Conservation (phyloP, 1,140 invertebrate species). For the Pogonomyrmex californicus region DNA sequence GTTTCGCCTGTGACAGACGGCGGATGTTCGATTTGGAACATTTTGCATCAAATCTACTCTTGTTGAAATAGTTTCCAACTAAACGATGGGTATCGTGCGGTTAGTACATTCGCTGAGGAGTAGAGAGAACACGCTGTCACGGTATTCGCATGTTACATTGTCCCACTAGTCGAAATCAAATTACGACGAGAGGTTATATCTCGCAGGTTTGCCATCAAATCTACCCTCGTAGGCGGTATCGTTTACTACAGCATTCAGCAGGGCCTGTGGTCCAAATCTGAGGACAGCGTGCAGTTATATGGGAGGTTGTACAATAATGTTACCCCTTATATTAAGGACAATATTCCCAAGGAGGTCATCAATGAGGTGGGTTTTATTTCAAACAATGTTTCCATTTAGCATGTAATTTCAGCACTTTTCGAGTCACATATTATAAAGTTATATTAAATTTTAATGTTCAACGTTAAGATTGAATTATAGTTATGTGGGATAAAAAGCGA, state of each 20-base stretch:
- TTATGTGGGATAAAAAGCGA: not conserved
- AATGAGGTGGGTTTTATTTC: conserved; percentile 73
- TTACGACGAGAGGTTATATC: conserved; percentile 62
- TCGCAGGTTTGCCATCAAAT: conserved; percentile 79
- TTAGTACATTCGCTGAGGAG: conserved; percentile 63
- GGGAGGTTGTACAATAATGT: conserved; percentile 77
- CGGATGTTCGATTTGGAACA: not conserved
- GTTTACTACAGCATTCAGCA: conserved; percentile 81
- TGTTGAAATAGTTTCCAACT: conserved; percentile 39
- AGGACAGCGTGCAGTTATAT: conserved; percentile 80
- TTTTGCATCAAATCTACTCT: not conserved
- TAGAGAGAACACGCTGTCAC: conserved; percentile 17
- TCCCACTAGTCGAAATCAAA: not conserved
- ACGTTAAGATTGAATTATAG: not conserved
- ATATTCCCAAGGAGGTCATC: conserved; percentile 75
- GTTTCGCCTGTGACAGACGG: conserved; percentile 2
- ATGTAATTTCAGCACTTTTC: not conserved
- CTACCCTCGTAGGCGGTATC: conserved; percentile 77
- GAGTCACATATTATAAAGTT: not conserved
- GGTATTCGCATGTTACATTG: conserved; percentile 40
- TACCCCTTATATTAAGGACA: conserved; percentile 78
- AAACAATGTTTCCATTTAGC: not conserved
- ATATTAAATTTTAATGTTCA: not conserved
- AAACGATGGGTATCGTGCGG: conserved; percentile 61
- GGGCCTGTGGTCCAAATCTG: conserved; percentile 82